Conservation (phyloP, 2,888 invertebrate species). For the Apodemia mormo region DNA sequence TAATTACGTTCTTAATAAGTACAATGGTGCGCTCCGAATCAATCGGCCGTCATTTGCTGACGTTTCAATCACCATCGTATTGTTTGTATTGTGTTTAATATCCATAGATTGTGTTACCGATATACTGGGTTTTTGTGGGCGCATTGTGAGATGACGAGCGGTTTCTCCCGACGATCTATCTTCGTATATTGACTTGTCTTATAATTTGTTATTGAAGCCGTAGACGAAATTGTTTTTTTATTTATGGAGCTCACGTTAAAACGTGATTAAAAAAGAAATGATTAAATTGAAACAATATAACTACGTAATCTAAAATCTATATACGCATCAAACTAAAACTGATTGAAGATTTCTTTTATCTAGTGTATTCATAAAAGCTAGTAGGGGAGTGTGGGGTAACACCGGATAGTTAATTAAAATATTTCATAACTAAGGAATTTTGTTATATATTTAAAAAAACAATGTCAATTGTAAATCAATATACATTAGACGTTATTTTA, state of each 20-base stretch:
- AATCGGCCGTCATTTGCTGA: slow-evolving; percentile 75
- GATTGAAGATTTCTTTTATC: no score
- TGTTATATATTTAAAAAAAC: no score
- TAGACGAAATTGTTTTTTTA: slow-evolving; percentile 29
- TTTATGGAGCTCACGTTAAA: slow-evolving; percentile 20
- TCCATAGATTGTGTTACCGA: slow-evolving; percentile 79
- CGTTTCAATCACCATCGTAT: slow-evolving; percentile 79
- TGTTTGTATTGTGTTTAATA: slow-evolving; percentile 80
- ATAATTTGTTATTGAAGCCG: slow-evolving; percentile 63
- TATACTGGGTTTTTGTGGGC: slow-evolving; percentile 58
- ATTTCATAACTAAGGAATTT: no score
- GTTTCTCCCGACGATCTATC: slow-evolving; percentile 45
- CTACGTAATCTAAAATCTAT: not conserved
- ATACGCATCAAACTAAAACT: no score
- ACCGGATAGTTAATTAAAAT: no score
- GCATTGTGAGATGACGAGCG: slow-evolving; percentile 45
- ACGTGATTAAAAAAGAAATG: not conserved
- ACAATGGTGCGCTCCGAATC: slow-evolving; percentile 70
- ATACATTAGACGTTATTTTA: no score
- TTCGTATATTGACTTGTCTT: slow-evolving; percentile 56
- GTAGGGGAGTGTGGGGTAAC: no score
- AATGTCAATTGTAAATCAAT: no score
- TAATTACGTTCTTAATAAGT: slow-evolving; percentile 79
- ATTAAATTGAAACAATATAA: not conserved
- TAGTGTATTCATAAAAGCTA: no score